Evolutionary conservation across 2,888 invertebrate species (phyloP), one percentile per base, ranked within the genome.

Genomic region (Pinctada fucata): DNA sequence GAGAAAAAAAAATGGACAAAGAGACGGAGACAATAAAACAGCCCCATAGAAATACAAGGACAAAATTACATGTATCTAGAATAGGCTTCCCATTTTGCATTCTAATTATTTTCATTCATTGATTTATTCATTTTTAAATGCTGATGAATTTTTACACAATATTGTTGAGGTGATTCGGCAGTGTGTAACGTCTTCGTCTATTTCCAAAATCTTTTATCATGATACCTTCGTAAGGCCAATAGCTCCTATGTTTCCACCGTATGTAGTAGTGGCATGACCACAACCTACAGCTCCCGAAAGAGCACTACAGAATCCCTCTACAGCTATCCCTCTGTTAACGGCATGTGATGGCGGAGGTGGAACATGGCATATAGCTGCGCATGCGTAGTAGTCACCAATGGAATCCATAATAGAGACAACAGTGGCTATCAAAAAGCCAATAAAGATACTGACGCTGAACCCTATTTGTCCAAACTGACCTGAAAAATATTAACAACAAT

Each of bases 231-330:
- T 96, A 0, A 97, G 95, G 67, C 97, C 97, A 85, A 97, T 97
- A 2, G 97, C 97, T 0, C 97, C 97, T 63, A 97, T 97, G 91
- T 97, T 97, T 91, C 97, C 96, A 50, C 96, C 96, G 88, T 97
- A 97, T 0, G 97, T 97, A 87, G 97, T 97, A 74, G 97, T 96
- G 0, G 96, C 97, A 89, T 96, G 96, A 1, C 96, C 97, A 68
- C 96, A 95, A 13, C 97, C 97, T 95, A 96, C 95, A 3, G 96
- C 93, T 0, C 97, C 97, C 0, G 96, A 96, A 58, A 97, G 92
- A 79, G 96, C 93, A 0, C 96, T 96, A 65, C 96, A 96, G 0
- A 96, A 91, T 0, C 97, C 97, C 92, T 97, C 97, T 0, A 96
- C 95, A 67, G 95, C 83, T 2, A 91, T 86, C 4, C 91, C 91